Conservation (phyloP, 2,113 vertebrate genomes). For the Dryoscopus gambensis region DNA sequence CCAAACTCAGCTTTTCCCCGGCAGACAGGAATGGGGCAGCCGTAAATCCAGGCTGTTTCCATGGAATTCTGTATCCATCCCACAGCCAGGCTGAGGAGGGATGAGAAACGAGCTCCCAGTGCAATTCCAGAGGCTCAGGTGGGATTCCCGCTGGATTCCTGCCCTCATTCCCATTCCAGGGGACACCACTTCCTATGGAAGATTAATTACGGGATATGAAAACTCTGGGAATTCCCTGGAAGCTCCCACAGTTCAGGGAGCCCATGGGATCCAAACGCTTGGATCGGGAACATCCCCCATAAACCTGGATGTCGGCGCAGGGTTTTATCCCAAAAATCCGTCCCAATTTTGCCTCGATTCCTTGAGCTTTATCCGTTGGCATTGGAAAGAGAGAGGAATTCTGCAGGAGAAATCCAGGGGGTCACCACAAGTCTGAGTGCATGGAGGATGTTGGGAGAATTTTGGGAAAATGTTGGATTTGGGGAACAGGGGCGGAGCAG, state of each 20-base stretch:
- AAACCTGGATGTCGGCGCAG: accelerated
- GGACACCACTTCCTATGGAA: accelerated
- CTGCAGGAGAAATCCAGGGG: not conserved
- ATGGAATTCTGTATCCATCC: accelerated
- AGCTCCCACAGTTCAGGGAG: not conserved
- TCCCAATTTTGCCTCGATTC: not conserved
- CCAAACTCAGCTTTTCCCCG: not conserved
- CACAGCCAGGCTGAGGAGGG: not conserved
- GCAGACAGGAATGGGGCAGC: not conserved
- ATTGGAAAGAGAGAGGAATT: not conserved
- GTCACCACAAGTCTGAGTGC: not conserved
- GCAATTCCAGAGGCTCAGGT: not conserved
- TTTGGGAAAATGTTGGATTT: not conserved
- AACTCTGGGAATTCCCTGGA: not conserved
- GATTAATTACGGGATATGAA: not conserved
- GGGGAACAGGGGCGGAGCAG: accelerated
- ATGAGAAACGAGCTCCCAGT: not conserved
- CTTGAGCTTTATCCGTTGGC: not conserved
- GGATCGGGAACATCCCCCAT: not conserved
- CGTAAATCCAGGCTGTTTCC: not conserved
- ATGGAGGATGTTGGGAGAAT: accelerated
- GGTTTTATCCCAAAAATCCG: not conserved
- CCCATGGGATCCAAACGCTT: accelerated
- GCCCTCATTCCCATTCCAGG: not conserved
- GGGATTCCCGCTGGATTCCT: accelerated